Conservation (phyloP, 2,113 vertebrate species). For the Sphyrna mokarran region DNA sequence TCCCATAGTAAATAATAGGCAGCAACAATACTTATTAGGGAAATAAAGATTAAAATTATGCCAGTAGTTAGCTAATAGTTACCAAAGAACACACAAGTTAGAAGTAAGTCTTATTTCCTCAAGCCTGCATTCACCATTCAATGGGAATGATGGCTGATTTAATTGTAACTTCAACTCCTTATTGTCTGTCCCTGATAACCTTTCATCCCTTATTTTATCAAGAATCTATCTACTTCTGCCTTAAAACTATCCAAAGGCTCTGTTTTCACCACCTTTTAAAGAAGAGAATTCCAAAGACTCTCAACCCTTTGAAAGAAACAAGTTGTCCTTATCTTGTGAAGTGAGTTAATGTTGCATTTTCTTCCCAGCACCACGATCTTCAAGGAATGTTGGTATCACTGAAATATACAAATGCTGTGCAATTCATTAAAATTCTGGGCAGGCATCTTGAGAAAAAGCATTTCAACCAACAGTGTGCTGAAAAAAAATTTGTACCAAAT, state of each 20-base stretch:
- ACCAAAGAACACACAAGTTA: background rate
- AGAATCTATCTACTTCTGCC: no score
- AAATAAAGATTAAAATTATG: background rate
- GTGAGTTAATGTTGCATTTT: background rate
- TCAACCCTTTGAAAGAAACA: no score
- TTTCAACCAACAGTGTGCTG: background rate
- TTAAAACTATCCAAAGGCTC: no score
- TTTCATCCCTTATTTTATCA: no score
- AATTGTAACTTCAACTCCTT: no score
- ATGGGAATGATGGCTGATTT: no score
- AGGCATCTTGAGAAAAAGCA: background rate
- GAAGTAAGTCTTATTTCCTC: no score
- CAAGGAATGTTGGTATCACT: background rate
- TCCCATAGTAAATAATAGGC: background rate
- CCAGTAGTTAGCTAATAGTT: background rate
- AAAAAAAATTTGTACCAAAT: background rate
- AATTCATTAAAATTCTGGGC: background rate
- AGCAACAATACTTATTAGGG: background rate
- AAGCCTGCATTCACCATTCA: no score
- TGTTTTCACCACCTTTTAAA: no score
- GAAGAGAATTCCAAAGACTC: no score
- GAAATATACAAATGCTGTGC: background rate
- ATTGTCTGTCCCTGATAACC: no score
- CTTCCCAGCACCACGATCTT: background rate
- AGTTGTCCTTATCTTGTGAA: background rate